Conservation (phyloP, 2,888 invertebrate species). For the Cabera pusaria region DNA sequence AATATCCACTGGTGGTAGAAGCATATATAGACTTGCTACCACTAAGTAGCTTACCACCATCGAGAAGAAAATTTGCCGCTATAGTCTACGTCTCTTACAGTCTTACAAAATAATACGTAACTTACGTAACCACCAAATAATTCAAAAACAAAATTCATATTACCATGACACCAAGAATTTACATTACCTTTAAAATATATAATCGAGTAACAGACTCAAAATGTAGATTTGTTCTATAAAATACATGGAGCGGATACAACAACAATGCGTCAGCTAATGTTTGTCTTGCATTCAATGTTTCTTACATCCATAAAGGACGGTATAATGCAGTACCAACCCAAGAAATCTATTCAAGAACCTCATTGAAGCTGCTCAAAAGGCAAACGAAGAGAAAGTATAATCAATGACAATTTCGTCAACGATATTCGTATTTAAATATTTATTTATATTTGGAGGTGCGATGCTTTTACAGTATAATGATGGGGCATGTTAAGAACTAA, state of each 20-base stretch:
- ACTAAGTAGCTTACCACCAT: too few relatives aligned
- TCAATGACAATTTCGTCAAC: constrained; percentile 47
- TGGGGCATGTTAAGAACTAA: constrained; percentile 27
- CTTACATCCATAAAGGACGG: constrained; percentile 22
- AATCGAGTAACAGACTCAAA: too few relatives aligned
- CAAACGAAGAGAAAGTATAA: constrained; percentile 55
- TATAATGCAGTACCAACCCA: constrained; percentile 25
- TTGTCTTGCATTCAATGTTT: constrained; percentile 4
- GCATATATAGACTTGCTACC: too few relatives aligned
- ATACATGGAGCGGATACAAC: constrained; percentile 9
- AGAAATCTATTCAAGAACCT: constrained; percentile 41
- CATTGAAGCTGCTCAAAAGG: constrained; percentile 47
- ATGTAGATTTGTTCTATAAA: constrained; percentile 11
- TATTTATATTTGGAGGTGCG: constrained; percentile 41
- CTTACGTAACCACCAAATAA: too few relatives aligned
- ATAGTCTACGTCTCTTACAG: too few relatives aligned
- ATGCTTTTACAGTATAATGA: constrained; percentile 34
- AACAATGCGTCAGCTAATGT: constrained; percentile 11
- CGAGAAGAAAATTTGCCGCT: too few relatives aligned
- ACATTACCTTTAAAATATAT: too few relatives aligned
- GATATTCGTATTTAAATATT: constrained; percentile 49
- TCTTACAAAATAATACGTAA: too few relatives aligned
- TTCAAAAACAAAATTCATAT: too few relatives aligned
- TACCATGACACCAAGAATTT: too few relatives aligned
- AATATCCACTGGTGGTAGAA: too few relatives aligned